Evolutionary conservation across 1,140 invertebrate genomes (phyloP), one percentile per base, ranked within the genome.

Genomic region (Stratiolaelaps scimitus): DNA sequence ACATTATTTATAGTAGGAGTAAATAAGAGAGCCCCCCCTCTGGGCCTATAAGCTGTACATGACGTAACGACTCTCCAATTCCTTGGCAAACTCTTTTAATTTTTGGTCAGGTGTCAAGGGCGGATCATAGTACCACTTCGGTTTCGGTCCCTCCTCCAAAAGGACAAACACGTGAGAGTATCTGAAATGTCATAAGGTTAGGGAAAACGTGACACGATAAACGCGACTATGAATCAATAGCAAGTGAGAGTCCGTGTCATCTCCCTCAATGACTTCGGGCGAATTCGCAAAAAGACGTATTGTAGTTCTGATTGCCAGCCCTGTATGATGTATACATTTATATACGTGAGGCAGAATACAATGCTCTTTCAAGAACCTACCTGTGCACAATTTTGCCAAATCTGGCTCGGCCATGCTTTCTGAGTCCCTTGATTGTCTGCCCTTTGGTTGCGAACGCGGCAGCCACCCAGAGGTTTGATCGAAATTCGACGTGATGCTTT

Each of bases 401-500:
- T 70, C 87, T 78, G 1, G 71, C 77, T 73, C 82, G 80, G 23
- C 84, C 88, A 79, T 94, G 91, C 73, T 87, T 81, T 71, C 92
- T 80, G 2, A 87, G 69, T 19, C 91, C 91, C 77, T 89, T 90
- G 0, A 93, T 75, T 0, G 84, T 80, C 13, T 76, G 69, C 28
- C 84, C 87, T 79, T 89, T 89, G 0, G 79, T 80, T 66, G 79
- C 77, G 78, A 88, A 87, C 5, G 89, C 92, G 81, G 93, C 88
- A 56, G 89, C 91, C 79, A 97, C 84, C 92, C 92, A 98, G 48
- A 98, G 79, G 79, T 96, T 96, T 73, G 86, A 92, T 74, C 83
- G 86, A 76, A 85, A 98, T 78, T 97, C 92, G 34, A 97, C 89
- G 82, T 94, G 88, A 73, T 96, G 92, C 29, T 87, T 75, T 70